Percentiles rank a stretch among this genome's conserved stretches.
Evolutionary conservation across 2,888 invertebrate genomes (phyloP).

Genomic region (Nemotelus nigrinus): DNA sequence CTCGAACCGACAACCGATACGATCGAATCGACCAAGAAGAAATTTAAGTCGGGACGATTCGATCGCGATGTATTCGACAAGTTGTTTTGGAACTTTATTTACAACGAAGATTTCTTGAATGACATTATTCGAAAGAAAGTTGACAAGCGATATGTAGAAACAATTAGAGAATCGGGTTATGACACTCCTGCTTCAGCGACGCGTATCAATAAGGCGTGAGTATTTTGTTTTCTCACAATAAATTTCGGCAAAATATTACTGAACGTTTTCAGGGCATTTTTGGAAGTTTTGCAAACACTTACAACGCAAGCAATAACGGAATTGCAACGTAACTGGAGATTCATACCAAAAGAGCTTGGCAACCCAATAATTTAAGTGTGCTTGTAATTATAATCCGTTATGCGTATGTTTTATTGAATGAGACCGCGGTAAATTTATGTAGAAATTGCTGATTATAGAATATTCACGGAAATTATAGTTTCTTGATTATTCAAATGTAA

Average conservation of each 20-base stretch:
- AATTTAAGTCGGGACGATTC: conserved; percentile 11
- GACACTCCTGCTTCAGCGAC: neutral
- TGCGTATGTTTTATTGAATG: too few species aligned
- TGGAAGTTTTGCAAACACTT: conserved; percentile 10
- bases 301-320: conserved; percentile 19
- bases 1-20: neutral
- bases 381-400: too few species aligned
- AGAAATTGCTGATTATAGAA: too few species aligned
- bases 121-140: conserved; percentile 19
- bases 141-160: conserved; percentile 5
- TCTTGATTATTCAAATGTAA: too few species aligned
- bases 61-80: conserved; percentile 36
- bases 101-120: conserved; percentile 20
- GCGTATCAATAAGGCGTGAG: conserved; percentile 8
- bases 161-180: neutral
- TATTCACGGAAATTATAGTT: too few species aligned
- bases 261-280: conserved; percentile 4
- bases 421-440: too few species aligned
- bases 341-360: conserved; percentile 17
- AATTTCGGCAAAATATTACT: neutral
- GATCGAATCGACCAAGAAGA: neutral
- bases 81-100: conserved; percentile 41
- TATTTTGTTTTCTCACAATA: neutral
- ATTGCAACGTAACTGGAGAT: conserved; percentile 18
- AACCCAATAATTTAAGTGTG: too few species aligned